Conservation (phyloP, 2,113 vertebrate genomes). For the Rallus limicola region DNA sequence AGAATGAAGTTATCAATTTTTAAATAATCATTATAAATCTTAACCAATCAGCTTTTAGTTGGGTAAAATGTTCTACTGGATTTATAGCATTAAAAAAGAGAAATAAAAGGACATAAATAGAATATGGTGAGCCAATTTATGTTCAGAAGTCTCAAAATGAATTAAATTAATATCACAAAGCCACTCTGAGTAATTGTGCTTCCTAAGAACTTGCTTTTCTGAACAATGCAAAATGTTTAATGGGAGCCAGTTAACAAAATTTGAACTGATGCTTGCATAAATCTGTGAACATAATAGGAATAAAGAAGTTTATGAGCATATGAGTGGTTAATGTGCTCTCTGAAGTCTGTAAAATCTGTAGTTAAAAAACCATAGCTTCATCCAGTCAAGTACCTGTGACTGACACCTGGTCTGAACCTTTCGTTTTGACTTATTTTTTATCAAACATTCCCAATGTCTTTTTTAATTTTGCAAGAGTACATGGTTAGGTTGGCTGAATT, state of each 20-base stretch:
- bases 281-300: neutral
- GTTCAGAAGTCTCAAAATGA: neutral
- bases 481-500: neutral
- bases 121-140: neutral
- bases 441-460: neutral
- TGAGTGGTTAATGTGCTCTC: neutral
- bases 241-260: neutral
- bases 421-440: neutral
- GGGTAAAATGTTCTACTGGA: neutral
- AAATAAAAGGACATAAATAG: neutral
- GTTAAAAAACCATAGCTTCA: neutral
- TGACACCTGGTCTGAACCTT: neutral
- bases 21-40: neutral
- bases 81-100: neutral
- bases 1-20: neutral
- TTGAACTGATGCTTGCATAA: neutral
- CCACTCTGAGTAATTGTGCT: neutral
- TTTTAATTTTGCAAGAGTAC: neutral
- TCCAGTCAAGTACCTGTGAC: neutral
- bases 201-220: neutral
- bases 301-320: neutral
- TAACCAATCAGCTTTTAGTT: neutral
- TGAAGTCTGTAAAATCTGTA: neutral
- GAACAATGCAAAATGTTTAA: neutral
- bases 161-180: neutral